phyloP scores from a whole-genome alignment of 2,797 vertebrate genomes.

The Vultur gryphus region DNA sequence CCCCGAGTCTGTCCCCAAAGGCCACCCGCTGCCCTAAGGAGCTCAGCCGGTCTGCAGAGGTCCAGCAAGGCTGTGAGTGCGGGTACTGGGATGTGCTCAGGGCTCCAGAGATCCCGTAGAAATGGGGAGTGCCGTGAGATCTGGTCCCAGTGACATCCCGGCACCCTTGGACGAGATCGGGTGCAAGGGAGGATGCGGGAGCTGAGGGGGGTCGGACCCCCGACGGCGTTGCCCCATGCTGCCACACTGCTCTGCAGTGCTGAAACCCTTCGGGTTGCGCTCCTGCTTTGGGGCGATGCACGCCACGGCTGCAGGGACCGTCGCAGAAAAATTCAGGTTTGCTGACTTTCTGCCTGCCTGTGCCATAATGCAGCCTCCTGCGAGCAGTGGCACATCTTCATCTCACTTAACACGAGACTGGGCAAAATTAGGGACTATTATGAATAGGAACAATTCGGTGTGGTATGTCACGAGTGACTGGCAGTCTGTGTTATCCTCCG shows the following conservation, averaged over 20 bases:
- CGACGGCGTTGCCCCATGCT: fast-evolving
- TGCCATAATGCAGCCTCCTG: neutral
- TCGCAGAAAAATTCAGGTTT: too few species aligned
- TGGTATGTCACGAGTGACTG: neutral
- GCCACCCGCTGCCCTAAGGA: fast-evolving
- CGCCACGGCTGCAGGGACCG: fast-evolving
- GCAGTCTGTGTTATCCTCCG: neutral
- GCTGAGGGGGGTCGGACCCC: neutral
- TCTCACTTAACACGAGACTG: neutral
- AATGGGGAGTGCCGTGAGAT: fast-evolving
- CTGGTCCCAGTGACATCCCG: neutral
- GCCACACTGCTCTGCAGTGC: neutral
- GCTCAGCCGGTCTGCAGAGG: neutral
- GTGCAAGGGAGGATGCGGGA: fast-evolving
- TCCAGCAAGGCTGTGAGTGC: neutral
- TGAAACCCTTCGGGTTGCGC: fast-evolving
- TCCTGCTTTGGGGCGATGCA: fast-evolving
- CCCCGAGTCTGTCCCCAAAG: neutral
- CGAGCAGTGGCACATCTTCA: fast-evolving
- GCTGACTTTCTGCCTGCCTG: neutral
- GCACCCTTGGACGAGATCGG: fast-evolving
- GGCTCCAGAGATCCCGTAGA: neutral
- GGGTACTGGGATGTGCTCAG: neutral
- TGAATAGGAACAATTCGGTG: neutral
- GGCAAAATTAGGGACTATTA: neutral